Percentiles rank a stretch among this genome's conserved stretches.
Evolutionary conservation across 2,113 vertebrate species (phyloP).

Genomic region (Ameiurus melas): DNA sequence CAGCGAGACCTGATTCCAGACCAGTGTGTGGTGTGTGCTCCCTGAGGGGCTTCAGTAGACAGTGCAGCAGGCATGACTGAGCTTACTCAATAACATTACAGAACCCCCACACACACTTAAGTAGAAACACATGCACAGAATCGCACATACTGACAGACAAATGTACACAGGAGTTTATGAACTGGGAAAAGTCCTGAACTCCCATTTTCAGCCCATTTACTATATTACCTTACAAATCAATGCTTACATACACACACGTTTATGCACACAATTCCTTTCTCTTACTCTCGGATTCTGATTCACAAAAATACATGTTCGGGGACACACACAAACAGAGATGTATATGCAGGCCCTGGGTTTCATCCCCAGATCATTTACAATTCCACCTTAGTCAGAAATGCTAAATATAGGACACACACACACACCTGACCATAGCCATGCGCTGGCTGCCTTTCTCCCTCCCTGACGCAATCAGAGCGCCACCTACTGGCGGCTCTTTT

Average conservation of each 20-base stretch:
- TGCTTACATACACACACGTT: background rate
- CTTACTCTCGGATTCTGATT: background rate
- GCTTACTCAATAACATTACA: slow-evolving; percentile 15
- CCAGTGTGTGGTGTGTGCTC: background rate
- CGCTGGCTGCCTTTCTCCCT: background rate
- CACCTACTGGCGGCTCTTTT: slow-evolving; percentile 40
- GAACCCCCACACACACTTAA: background rate
- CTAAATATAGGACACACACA: slow-evolving; percentile 39
- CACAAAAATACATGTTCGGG: background rate
- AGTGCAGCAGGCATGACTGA: background rate
- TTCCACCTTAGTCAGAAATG: slow-evolving; percentile 26
- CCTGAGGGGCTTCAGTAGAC: slow-evolving; percentile 5
- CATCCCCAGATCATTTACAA: slow-evolving; percentile 42
- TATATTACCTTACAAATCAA: background rate
- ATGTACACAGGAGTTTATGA: background rate
- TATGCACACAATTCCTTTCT: background rate
- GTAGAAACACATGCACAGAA: background rate
- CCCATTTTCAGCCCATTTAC: background rate
- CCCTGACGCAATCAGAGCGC: slow-evolving; percentile 11
- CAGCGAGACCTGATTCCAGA: background rate
- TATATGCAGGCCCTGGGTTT: background rate
- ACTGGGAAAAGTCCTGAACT: background rate
- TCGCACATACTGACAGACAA: background rate
- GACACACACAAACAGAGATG: background rate
- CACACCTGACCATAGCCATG: background rate